phyloP scores from a whole-genome alignment of 64 coral and sea anemone species.

The Montipora cactus region DNA sequence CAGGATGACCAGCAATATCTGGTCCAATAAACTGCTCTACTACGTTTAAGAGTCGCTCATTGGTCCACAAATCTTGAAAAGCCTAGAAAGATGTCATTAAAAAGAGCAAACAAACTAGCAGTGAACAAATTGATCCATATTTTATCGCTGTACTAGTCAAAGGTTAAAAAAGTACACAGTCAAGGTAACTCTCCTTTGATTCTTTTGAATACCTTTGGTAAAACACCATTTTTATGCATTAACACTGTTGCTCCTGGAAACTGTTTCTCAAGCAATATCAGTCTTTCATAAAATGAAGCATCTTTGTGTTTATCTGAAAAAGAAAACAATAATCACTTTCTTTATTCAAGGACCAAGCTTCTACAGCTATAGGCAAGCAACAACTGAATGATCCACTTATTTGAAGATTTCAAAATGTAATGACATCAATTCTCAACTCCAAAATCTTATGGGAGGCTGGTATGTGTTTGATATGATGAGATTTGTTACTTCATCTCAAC shows the following conservation, averaged over 20 bases:
- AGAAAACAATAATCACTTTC: not conserved
- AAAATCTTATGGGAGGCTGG: too few species aligned
- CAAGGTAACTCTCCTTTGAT: not conserved
- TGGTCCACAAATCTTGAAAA: constrained; percentile 78
- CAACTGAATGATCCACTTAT: too few species aligned
- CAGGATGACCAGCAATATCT: constrained; percentile 75
- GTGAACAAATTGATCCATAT: not conserved
- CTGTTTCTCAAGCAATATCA: constrained; percentile 79
- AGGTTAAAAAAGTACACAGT: not conserved
- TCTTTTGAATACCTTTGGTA: constrained; percentile 72
- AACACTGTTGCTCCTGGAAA: constrained; percentile 81
- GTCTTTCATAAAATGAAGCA: constrained; percentile 79
- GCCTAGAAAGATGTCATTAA: constrained; percentile 22
- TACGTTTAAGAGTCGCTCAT: constrained; percentile 75
- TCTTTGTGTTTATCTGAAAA: constrained; percentile 74
- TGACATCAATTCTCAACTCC: too few species aligned
- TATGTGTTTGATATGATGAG: too few species aligned
- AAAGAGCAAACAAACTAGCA: too few species aligned
- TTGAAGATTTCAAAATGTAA: too few species aligned
- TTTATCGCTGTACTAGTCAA: not conserved
- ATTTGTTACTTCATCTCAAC: too few species aligned
- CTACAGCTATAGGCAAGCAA: too few species aligned
- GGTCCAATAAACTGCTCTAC: constrained; percentile 83
- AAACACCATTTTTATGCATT: constrained; percentile 70
- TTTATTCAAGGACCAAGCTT: too few species aligned